phyloP scores from a whole-genome alignment of 2,797 vertebrate species.

The Momotus momota region DNA sequence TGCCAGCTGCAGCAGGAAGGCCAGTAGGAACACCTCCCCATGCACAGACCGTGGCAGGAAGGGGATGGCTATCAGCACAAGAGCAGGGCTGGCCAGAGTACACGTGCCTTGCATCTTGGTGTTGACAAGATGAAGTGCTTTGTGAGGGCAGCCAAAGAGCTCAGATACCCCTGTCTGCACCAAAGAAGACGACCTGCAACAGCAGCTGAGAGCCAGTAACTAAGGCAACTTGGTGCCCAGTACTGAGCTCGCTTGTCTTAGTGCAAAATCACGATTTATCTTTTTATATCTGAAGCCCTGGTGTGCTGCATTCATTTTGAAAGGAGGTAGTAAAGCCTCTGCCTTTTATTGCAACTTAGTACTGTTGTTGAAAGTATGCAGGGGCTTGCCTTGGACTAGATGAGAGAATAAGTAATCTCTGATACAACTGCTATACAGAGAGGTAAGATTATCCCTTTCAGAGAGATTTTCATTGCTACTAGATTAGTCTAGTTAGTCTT shows the following conservation, averaged over 20 bases:
- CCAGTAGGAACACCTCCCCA: fast-evolving
- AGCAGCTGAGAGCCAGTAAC: not conserved
- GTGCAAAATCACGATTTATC: not conserved
- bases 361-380: not conserved
- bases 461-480: not conserved
- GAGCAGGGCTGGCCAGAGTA: not conserved
- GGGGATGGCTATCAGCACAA: not conserved
- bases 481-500: not conserved
- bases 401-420: not conserved
- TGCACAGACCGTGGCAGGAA: not conserved
- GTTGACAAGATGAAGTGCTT: not conserved
- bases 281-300: fast-evolving
- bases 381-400: not conserved
- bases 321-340: not conserved
- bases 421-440: not conserved
- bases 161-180: not conserved
- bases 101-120: not conserved
- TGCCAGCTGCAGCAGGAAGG: not conserved
- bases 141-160: not conserved
- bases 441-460: not conserved
- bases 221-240: too few relatives aligned
- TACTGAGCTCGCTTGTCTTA: not conserved
- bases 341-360: not conserved
- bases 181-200: not conserved
- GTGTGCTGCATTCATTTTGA: not conserved